Conservation (phyloP, 2,888 invertebrate genomes). For the Mythimna albipuncta region DNA sequence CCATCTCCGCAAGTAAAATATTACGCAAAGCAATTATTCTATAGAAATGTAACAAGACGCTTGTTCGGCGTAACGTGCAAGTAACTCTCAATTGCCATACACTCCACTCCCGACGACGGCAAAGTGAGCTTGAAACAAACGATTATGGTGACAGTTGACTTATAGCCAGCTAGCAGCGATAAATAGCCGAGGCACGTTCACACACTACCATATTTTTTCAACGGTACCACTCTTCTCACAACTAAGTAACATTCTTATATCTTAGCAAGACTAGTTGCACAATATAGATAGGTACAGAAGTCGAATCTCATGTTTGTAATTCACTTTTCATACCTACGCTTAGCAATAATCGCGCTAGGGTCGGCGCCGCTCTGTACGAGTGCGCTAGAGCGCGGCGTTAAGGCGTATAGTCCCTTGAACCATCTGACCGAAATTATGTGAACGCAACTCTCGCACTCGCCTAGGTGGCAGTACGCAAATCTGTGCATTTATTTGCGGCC, state of each 20-base stretch:
- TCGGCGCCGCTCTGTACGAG: no score
- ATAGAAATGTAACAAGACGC: constrained; percentile 50
- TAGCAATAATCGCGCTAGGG: no score
- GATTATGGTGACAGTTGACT: constrained; percentile 78
- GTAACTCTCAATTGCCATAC: constrained; percentile 64
- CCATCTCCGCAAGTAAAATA: constrained; percentile 35
- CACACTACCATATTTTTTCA: constrained; percentile 45
- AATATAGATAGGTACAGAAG: no score
- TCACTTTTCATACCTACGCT: no score
- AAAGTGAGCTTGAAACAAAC: constrained; percentile 76
- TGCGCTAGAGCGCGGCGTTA: no score
- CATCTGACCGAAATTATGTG: no score
- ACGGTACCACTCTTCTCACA: constrained; percentile 23
- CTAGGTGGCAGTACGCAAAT: no score
- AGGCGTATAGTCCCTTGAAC: no score
- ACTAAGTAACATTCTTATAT: constrained; percentile 27
- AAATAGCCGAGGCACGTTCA: constrained; percentile 49
- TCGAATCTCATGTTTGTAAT: no score
- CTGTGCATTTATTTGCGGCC: no score
- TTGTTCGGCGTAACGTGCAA: constrained; percentile 45
- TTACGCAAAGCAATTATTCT: constrained; percentile 54
- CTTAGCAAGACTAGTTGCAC: background rate
- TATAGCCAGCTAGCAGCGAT: constrained; percentile 69
- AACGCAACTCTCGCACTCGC: no score
- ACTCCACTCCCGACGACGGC: constrained; percentile 62